Evolutionary conservation across 2,113 vertebrate genomes (phyloP).

Genomic region (Lonchura striata): DNA sequence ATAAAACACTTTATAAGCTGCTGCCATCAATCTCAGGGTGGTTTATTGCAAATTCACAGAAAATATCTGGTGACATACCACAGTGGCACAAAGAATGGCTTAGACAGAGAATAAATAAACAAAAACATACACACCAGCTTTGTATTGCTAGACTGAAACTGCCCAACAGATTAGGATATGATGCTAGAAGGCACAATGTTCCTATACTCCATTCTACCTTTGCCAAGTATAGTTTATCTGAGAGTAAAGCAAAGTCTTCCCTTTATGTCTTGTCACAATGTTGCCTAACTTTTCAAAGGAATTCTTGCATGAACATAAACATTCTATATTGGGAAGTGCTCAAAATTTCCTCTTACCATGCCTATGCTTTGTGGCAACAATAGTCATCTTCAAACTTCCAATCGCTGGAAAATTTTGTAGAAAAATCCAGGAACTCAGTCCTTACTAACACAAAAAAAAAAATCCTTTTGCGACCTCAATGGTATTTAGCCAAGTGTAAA

Average conservation of each 20-base stretch:
- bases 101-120: neutral
- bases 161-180: too few species aligned
- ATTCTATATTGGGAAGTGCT: neutral
- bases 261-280: neutral
- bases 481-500: neutral
- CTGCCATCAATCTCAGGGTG: neutral
- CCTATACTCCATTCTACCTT: neutral
- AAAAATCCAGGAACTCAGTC: neutral
- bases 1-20: neutral
- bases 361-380: neutral
- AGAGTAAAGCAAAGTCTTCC: neutral
- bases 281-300: neutral
- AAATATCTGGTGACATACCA: neutral
- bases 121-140: neutral
- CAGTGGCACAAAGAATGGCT: neutral
- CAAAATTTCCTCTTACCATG: neutral
- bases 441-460: neutral
- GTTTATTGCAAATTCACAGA: neutral
- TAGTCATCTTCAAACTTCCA: neutral
- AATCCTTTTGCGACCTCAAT: neutral
- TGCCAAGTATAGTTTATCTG: neutral
- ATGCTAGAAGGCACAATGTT: neutral
- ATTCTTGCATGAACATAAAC: neutral
- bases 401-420: neutral
- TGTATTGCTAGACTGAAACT: neutral